Evolutionary conservation across 2,888 invertebrate genomes (phyloP), one percentile per base, ranked within the genome.

Genomic region (Pterostichus madidus): DNA sequence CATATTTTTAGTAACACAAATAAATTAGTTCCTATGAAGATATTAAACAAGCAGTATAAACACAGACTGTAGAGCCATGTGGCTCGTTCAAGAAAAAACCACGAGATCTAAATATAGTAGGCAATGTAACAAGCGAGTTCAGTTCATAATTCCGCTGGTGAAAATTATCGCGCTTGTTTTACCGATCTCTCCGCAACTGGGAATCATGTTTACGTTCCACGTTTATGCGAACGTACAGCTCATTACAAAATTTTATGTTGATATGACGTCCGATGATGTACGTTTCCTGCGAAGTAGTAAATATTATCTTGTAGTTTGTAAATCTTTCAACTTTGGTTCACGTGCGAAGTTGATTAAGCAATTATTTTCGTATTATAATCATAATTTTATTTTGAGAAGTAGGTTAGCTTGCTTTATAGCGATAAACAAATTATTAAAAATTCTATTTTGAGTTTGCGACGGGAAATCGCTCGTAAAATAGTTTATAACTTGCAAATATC

Each of bases 1-100:
- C 31, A 64, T 71, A 71, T 73, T 71, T 80, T 71, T 80, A 80
- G 80, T 8, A 71, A 56, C 53, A 56, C 44, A 80, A 80, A 80
- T 73, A 80, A 80, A 73, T 80, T 68, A 80, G 11, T 17, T 44
- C 59, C 8, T 59, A 49, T 80, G 68, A 73, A 80, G 73, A 80
- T 80, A 80, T 80, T 80, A 71, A 75, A 80, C 61, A 13, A 39
- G 10, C 49, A 71, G 68, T 44, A 64, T 49, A 79, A 64, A 79
- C 79, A 59, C 39, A 53, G 46, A 35, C 52, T 52, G 77, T 10
- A 64, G 6, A 79, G 49, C 68, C 80, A 80, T 68, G 13, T 80
- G 80, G 80, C 31, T 6, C 32, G 17, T 61, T 10, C 10, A 11
- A 80, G 11, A 64, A 44, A 59, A 53, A 77, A 77, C 8, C 5